Evolutionary conservation across 2,113 vertebrate genomes (phyloP).

Genomic region (Mustelus asterias): DNA sequence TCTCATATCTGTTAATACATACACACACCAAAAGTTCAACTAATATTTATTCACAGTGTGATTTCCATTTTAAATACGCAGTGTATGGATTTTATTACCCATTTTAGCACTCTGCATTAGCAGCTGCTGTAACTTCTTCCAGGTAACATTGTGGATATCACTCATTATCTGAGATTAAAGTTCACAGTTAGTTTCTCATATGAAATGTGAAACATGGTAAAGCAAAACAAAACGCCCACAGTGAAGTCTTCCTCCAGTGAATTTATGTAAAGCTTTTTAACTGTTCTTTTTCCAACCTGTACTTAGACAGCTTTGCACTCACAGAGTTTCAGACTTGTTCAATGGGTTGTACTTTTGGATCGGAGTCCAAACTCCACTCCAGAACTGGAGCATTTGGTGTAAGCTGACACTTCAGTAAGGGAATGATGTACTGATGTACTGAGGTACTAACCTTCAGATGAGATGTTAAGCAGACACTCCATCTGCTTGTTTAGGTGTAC

Average conservation of each 20-base stretch:
- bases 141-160: neutral
- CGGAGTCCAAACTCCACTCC: neutral
- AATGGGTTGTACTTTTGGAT: neutral
- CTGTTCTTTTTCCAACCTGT: neutral
- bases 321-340: neutral
- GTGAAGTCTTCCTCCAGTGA: neutral
- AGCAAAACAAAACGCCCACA: neutral
- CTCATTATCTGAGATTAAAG: neutral
- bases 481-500: neutral
- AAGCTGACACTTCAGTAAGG: neutral
- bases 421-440: neutral
- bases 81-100: neutral
- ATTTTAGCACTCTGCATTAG: neutral
- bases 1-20: neutral
- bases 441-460: neutral
- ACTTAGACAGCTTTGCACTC: neutral
- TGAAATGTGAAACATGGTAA: neutral
- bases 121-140: neutral
- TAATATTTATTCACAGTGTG: neutral
- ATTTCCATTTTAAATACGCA: neutral
- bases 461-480: neutral
- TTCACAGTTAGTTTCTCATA: neutral
- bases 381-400: neutral
- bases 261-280: neutral
- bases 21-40: neutral